Conservation (phyloP, 1,140 invertebrate species). For the Eueides isabella region DNA sequence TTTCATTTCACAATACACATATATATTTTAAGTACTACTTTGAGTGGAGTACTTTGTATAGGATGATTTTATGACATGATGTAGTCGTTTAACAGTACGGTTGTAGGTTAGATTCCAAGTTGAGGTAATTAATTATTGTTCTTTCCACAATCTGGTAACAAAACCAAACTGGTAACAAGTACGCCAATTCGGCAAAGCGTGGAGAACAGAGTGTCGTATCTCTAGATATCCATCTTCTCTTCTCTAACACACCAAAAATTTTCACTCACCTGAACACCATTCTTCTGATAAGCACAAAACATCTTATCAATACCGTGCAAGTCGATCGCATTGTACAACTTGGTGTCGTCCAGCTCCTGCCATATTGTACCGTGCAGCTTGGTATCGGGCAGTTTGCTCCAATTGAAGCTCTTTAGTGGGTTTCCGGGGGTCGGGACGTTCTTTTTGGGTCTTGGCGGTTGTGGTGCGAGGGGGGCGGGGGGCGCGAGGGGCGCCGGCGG, state of each 20-base stretch:
- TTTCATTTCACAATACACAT: too few species aligned
- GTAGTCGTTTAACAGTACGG: not conserved
- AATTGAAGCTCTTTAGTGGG: constrained; percentile 98
- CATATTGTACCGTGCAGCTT: constrained; percentile 96
- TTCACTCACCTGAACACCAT: constrained; percentile 86
- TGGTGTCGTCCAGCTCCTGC: constrained; percentile 96
- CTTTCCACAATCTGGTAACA: too few species aligned
- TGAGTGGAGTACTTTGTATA: too few species aligned
- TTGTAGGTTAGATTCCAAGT: not conserved
- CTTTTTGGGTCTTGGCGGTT: constrained; percentile 84
- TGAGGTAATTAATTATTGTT: too few species aligned
- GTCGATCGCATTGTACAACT: constrained; percentile 95
- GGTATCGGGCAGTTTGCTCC: constrained; percentile 96
- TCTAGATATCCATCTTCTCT: too few species aligned
- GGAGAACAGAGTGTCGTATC: too few species aligned
- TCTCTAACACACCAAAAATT: not conserved
- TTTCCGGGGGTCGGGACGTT: constrained; percentile 94
- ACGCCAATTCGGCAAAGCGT: too few species aligned
- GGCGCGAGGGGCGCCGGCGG: constrained; percentile 84
- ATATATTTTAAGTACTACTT: too few species aligned
- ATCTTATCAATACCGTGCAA: constrained; percentile 95
- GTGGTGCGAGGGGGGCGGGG: constrained; percentile 79
- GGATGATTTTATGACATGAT: too few species aligned
- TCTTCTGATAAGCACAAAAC: constrained; percentile 97
- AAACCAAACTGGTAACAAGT: too few species aligned